Base-by-base conservation (phyloP, 2,888 invertebrate genomes). In the Drosophila imparisetae region DNA sequence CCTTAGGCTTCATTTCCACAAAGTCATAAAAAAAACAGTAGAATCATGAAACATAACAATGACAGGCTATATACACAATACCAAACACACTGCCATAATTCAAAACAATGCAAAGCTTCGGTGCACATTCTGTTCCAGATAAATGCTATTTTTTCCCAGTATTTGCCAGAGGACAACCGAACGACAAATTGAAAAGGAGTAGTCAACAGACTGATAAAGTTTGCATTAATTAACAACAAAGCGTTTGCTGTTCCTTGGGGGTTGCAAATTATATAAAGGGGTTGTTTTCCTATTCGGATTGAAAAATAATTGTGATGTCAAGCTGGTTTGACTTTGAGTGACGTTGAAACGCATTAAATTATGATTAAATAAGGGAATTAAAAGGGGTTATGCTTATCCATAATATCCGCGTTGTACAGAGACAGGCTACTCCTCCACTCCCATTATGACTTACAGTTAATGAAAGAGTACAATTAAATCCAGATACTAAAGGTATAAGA, bases 291-390 rank as follows among this genome's bases (percentile, higher is more conserved):
- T 66, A 72, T 66, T 18, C 69, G 65, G 62, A 61, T 58, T 68
- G 75, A 18, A 71, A 81, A 76, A 82, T 81, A 70, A 77, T 74
- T 82, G 72, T 53, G 58, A 66, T 72, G 76, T 63, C 71, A 81
- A 81, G 66, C 78, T 70, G 55, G 52, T 54, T 72, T 89, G 86
- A 82, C 88, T 85, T 86, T 88, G 86, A 86, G 75, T 83, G 90
- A 86, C 88, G 83, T 75, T 78, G 79, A 75, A 79, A 66, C 71
- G 68, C 77, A 75, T 79, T 75, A 81, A 89, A 81, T 81, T 75
- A 89, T 87, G 80, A 87, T 84, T 87, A 80, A 82, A 66, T 76
- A 73, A 55, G 55, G 58, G 70, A 71, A 74, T 89, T 85, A 81
- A 83, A 81, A 72, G 78, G 85, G 89, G 73, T 77, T 83, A 70